Evolutionary conservation across 2,113 vertebrate species (phyloP).

Genomic region (Atractosteus spatula): DNA sequence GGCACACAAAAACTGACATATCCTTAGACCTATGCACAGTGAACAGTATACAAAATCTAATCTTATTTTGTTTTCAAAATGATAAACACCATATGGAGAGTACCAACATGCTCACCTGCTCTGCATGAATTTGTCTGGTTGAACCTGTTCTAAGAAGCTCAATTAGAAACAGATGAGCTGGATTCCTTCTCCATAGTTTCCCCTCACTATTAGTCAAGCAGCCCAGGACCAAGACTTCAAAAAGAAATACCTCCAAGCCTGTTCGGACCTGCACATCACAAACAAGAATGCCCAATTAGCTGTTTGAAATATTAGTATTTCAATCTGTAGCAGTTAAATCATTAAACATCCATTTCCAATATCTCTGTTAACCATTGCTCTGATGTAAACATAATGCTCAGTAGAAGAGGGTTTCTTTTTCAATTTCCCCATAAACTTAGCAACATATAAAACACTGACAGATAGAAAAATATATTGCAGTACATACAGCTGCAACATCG

Average conservation of each 20-base stretch:
- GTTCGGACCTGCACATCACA: conserved; percentile 40
- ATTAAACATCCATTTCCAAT: too few relatives aligned
- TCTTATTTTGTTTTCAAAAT: background rate
- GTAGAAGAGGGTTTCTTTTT: too few relatives aligned
- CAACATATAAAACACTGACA: background rate
- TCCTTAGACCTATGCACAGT: too few relatives aligned
- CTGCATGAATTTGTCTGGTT: conserved; percentile 25
- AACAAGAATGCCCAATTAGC: too few relatives aligned
- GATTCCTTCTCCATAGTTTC: conserved; percentile 63
- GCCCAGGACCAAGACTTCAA: conserved; percentile 55
- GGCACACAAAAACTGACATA: too few relatives aligned
- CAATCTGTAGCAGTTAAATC: too few relatives aligned
- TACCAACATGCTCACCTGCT: conserved; percentile 39
- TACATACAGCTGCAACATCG: conserved; percentile 58
- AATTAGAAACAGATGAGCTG: conserved; percentile 57
- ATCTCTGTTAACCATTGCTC: too few relatives aligned
- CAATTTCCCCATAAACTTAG: too few relatives aligned
- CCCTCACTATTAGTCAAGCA: conserved; percentile 61
- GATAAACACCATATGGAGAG: background rate
- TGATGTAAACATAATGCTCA: background rate
- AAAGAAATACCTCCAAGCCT: conserved; percentile 63
- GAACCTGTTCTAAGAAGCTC: conserved; percentile 51
- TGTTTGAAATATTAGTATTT: too few relatives aligned
- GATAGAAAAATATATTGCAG: background rate
- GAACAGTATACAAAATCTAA: too few relatives aligned